Conservation (phyloP, 1,140 invertebrate genomes). For the Campodea augens region DNA sequence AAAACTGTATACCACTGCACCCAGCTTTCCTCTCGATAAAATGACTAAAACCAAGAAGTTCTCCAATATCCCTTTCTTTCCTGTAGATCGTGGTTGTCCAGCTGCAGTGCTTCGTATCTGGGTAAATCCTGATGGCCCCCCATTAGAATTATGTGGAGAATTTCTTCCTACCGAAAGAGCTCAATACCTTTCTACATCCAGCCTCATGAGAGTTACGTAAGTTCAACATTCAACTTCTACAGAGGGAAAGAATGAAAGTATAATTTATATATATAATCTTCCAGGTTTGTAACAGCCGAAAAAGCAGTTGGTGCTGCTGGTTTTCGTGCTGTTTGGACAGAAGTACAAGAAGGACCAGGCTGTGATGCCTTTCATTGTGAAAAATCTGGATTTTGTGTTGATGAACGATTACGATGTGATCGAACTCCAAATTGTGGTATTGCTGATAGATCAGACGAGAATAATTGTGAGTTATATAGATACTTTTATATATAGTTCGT, state of each 20-base stretch:
- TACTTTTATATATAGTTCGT: not conserved
- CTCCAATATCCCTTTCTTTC: conserved; percentile 2
- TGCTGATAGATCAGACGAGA: conserved; percentile 57
- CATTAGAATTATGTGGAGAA: conserved; percentile 75
- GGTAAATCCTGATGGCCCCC: conserved; percentile 49
- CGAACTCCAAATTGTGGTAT: conserved; percentile 58
- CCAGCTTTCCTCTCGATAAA: too few species aligned
- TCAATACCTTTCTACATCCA: conserved; percentile 66
- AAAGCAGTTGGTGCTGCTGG: conserved; percentile 63
- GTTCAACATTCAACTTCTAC: conserved; percentile 9
- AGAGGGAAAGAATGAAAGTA: conserved; percentile 1
- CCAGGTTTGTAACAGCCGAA: conserved; percentile 60
- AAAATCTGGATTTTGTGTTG: conserved; percentile 55
- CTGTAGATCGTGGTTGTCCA: conserved; percentile 63
- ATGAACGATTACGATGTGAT: conserved; percentile 53
- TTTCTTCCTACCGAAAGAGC: conserved; percentile 47
- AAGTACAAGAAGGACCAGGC: conserved; percentile 27
- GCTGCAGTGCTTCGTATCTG: conserved; percentile 74
- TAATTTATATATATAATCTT: conserved; percentile 11
- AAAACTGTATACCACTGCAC: too few species aligned
- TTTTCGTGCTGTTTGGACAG: conserved; percentile 76
- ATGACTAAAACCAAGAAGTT: too few species aligned
- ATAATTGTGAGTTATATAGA: conserved; percentile 44
- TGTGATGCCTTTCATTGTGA: conserved; percentile 41
- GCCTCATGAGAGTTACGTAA: conserved; percentile 60